phyloP scores from a whole-genome alignment of 2,888 invertebrate species.

The Protonemura montana region DNA sequence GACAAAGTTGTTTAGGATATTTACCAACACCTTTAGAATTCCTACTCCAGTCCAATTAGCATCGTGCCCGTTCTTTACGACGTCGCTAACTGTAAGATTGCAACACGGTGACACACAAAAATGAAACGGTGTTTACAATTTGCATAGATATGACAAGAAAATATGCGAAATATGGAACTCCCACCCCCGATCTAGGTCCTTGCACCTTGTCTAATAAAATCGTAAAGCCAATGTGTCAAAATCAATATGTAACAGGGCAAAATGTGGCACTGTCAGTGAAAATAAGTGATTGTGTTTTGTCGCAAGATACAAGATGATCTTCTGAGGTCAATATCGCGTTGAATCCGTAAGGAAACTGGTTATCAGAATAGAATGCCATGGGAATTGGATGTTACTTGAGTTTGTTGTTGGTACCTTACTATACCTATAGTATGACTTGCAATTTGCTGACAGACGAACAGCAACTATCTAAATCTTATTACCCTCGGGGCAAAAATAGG shows the following conservation, averaged over 20 bases:
- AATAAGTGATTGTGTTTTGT: not conserved
- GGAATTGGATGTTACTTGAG: not conserved
- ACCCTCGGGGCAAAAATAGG: not conserved
- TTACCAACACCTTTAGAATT: not conserved
- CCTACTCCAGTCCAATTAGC: not conserved
- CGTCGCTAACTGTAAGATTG: constrained; percentile 7
- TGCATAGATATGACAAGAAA: not conserved
- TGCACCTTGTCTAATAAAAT: too few species aligned
- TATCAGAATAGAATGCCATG: constrained; percentile 7
- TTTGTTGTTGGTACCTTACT: not conserved
- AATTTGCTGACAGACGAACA: not conserved
- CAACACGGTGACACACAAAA: constrained; percentile 7
- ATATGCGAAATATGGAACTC: not conserved
- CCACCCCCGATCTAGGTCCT: not conserved
- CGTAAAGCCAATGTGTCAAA: not conserved
- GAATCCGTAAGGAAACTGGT: not conserved
- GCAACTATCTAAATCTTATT: not conserved
- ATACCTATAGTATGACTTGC: not conserved
- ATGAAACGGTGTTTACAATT: not conserved
- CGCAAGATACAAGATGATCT: not conserved
- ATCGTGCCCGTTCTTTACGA: not conserved
- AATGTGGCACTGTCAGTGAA: not conserved
- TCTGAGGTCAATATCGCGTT: not conserved
- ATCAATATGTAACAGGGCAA: not conserved
- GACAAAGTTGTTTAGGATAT: not conserved